phyloP scores from a whole-genome alignment of 2,797 vertebrate genomes.

The Sebastes trivittatus region DNA sequence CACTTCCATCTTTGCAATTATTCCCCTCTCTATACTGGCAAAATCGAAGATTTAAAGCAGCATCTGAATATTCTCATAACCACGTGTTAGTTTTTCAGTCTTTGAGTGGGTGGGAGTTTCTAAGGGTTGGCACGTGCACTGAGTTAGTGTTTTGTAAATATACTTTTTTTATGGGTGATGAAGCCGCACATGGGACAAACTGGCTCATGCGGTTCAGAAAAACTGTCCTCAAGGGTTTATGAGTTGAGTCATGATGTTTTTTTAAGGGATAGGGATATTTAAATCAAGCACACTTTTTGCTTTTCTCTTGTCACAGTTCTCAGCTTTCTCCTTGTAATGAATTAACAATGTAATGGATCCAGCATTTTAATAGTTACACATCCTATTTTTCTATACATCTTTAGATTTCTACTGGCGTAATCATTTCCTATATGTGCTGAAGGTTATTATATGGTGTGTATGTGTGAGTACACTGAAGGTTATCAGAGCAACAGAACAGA shows the following conservation, averaged over 20 bases:
- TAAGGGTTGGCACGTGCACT: neutral
- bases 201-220: slow-evolving; percentile 14
- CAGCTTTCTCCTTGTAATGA: neutral
- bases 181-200: slow-evolving; percentile 15
- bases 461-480: neutral
- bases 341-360: neutral
- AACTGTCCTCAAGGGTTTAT: slow-evolving; percentile 19
- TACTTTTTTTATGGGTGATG: slow-evolving; percentile 19
- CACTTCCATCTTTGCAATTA: neutral
- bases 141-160: slow-evolving; percentile 41
- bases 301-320: neutral
- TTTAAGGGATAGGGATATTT: slow-evolving; percentile 20
- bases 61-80: slow-evolving; percentile 3
- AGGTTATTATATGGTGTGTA: neutral
- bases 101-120: neutral
- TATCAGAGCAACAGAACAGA: slow-evolving; percentile 28
- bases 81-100: neutral
- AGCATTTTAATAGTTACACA: neutral
- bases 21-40: neutral
- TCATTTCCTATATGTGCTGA: slow-evolving; percentile 3
- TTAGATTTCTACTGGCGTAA: neutral
- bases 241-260: slow-evolving; percentile 30
- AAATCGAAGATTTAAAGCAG: neutral
- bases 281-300: neutral
- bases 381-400: neutral